phyloP scores from a whole-genome alignment of 2,797 vertebrate species.

The Prionace glauca region DNA sequence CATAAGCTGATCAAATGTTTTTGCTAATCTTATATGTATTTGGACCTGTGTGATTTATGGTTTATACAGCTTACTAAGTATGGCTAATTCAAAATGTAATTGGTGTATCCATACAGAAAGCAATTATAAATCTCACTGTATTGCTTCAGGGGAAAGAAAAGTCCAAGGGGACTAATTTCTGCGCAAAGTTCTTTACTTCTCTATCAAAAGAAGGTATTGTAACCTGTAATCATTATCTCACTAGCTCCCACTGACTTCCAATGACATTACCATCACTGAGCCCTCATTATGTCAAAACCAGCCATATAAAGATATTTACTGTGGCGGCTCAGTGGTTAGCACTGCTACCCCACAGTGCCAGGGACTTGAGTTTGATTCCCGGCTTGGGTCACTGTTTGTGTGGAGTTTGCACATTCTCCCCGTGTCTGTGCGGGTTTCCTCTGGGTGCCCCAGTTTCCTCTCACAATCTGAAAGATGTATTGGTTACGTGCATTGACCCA shows the following conservation, averaged over 20 bases:
- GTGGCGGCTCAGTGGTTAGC: no score
- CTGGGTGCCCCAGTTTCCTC: no score
- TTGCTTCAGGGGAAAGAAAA: slow-evolving; percentile 5
- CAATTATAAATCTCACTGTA: slow-evolving; percentile 9
- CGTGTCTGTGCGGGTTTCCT: no score
- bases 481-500: no score
- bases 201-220: not conserved
- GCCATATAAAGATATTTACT: no score
- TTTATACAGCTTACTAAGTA: slow-evolving; percentile 9
- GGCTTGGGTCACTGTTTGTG: no score
- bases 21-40: slow-evolving; percentile 18
- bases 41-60: not conserved
- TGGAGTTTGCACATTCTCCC: no score
- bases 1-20: slow-evolving; percentile 23
- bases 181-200: not conserved
- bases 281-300: not conserved
- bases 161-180: not conserved
- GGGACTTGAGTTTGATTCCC: no score
- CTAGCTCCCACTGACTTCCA: not conserved
- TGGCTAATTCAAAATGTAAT: slow-evolving; percentile 19
- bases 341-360: no score
- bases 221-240: not conserved
- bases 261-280: not conserved
- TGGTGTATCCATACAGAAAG: not conserved
- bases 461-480: no score